Base-by-base conservation (phyloP, 2,888 invertebrate species). In the Acanthoscelides obtectus region DNA sequence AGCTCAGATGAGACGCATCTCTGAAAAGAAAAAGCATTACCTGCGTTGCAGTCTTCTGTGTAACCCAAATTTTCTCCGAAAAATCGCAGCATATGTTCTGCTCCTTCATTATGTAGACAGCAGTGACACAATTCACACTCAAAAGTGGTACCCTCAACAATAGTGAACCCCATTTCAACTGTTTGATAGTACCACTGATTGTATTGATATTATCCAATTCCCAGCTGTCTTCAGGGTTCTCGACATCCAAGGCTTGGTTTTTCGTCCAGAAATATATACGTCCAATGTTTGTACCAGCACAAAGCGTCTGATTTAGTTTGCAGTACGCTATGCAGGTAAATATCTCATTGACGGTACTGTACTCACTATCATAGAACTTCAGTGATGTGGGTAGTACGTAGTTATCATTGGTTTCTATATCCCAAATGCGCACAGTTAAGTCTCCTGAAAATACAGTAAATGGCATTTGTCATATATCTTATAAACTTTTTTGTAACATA, bases 331-430 rank as follows among this genome's bases (percentile, higher is more conserved):
- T 87, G 77, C 91, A 91, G 20, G 92, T 92, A 78, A 94, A 93
- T 77, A 89, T 88, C 81, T 93, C 91, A 76, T 81, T 83, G 79
- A 87, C 80, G 0, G 80, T 79, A 3, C 79, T 75, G 17, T 75
- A 75, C 64, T 82, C 81, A 17, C 75, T 79, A n/a, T 80, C 77
- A 70, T 81, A 84, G 3, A 82, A 76, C 75, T 84, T 84, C 77
- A 86, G 75, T 69, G 88, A 87, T 78, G 88, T 91, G 64, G 92
- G 92, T 22, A 97, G 85, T 0, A 96, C 90, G 84, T 94, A 96
- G 85, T 97, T 98, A 80, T 98, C 97, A 72, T 97, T 96, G 25
- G 93, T 93, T 69, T 97, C 94, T 78, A 98, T 90, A 83, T 99
- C 96, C 98, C 98, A 99, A 78, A 98, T 90, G 77, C 98, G 91